phyloP scores from a whole-genome alignment of 2,888 invertebrate species.

The Synanthedon formicaeformis region DNA sequence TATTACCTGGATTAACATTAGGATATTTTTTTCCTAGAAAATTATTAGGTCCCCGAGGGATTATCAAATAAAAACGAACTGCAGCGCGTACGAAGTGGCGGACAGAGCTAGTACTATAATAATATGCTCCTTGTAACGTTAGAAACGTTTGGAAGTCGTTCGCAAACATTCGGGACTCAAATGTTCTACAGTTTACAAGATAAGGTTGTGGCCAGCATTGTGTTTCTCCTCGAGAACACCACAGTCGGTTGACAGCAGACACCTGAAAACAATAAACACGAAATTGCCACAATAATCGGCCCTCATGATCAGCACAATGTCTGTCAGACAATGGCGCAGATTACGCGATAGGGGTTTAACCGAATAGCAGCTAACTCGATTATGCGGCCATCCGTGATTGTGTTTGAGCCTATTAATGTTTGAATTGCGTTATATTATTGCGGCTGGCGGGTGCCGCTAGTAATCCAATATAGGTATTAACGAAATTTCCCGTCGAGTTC shows the following conservation, averaged over 20 bases:
- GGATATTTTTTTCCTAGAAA: too few species aligned
- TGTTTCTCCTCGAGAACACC: slow-evolving; percentile 32
- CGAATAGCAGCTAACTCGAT: slow-evolving; percentile 69
- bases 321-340: slow-evolving; percentile 64
- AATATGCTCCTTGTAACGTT: too few species aligned
- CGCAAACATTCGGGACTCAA: too few species aligned
- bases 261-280: slow-evolving; percentile 65
- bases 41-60: too few species aligned
- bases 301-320: slow-evolving; percentile 59
- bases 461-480: slow-evolving; percentile 63
- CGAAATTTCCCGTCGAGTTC: slow-evolving; percentile 40
- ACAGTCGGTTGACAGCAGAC: slow-evolving; percentile 34
- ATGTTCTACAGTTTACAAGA: slow-evolving; percentile 2
- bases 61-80: too few species aligned
- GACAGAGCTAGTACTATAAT: too few species aligned
- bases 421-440: slow-evolving; percentile 69
- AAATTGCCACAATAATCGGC: slow-evolving; percentile 67
- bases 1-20: too few species aligned
- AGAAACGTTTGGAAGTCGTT: too few species aligned
- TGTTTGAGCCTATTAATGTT: slow-evolving; percentile 68
- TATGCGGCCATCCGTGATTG: slow-evolving; percentile 68
- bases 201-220: slow-evolving; percentile 36
- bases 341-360: slow-evolving; percentile 65
- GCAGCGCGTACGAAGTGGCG: too few species aligned
- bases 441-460: slow-evolving; percentile 41